Base-by-base conservation (phyloP, 1,140 invertebrate species). In the Yoshiicerus persimilis region DNA sequence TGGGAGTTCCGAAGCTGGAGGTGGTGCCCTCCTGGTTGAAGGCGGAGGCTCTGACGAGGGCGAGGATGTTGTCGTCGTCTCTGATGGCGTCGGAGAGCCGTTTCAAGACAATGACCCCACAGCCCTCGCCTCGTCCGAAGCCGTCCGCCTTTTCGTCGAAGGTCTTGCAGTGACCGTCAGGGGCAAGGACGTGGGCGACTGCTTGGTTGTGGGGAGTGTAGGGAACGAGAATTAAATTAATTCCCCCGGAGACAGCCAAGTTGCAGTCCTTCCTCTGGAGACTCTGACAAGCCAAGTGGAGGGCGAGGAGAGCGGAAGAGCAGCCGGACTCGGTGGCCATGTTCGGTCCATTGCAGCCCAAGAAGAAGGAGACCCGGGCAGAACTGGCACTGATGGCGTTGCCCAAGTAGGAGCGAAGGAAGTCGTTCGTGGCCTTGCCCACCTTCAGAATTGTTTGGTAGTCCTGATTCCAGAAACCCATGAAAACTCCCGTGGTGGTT, bases 241-340 rank as follows among this genome's bases (percentile, higher is more conserved):
- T 87, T n/a, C 89, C 89, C 20, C 62, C 47, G 4, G 87, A 84
- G 4, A 89, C 20, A 2, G 87, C 86, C 64, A 89, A 56, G 27
- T 84, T 39, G 9, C 27, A 85, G 80, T 87, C 89, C 25, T 77
- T 80, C 5, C 32, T 20, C 39, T 38, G 38, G 27, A 89, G 39
- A 75, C 64, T 88, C 10, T 87, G 34, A 30, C 89, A 89, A 32
- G 89, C 89, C 27, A 89, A 83, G 41, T 89, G 87, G 5, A 89
- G 38, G 9, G 36, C 85, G 20, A 62, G 86, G 11, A 90, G 34
- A 8, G 87, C 23, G 2, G 86, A 86, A 3, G 86, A 87, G 66
- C 88, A 90, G 2, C 87, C 89, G 0, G 80, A 38, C 27, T 86
- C 66, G 1, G 30, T 47, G 4, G 80, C 62, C 32, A 88, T 86